phyloP scores from a whole-genome alignment of 64 coral and sea anemone genomes.

The Montipora efflorescens region DNA sequence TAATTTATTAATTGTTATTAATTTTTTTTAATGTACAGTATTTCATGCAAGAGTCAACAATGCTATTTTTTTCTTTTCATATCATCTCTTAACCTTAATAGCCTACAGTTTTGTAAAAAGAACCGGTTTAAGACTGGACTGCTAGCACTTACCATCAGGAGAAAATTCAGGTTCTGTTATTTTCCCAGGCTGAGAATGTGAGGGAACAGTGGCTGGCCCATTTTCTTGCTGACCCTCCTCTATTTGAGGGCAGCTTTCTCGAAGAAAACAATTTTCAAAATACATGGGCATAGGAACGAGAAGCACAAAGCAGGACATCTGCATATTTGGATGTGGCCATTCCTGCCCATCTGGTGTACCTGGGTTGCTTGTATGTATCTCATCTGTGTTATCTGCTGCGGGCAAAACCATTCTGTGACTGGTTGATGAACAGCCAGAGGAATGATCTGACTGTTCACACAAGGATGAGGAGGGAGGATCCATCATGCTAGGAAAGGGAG shows the following conservation, averaged over 20 bases:
- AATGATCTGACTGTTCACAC: neutral
- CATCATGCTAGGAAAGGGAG: neutral
- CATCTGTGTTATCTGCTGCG: neutral
- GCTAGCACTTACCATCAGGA: neutral
- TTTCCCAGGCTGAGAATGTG: neutral
- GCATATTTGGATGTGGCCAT: neutral
- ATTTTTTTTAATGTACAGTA: too few species aligned
- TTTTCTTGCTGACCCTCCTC: neutral
- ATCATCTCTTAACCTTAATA: too few species aligned
- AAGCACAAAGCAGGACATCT: conserved; percentile 21
- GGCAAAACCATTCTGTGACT: neutral
- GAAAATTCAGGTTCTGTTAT: neutral
- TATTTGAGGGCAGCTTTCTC: neutral
- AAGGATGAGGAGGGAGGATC: neutral
- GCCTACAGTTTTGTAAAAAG: too few species aligned
- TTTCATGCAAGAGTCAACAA: too few species aligned
- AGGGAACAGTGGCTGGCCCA: neutral
- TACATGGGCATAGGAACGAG: conserved; percentile 29
- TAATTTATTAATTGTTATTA: too few species aligned
- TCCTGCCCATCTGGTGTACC: neutral
- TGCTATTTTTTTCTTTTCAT: too few species aligned
- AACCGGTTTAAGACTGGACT: neutral
- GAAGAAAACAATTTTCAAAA: conserved; percentile 3
- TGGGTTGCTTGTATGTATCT: neutral
- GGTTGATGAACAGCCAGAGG: neutral